Percentiles rank a stretch among this genome's conserved stretches.
Evolutionary conservation across 1,140 invertebrate species (phyloP).

Genomic region (Papilio machaon): DNA sequence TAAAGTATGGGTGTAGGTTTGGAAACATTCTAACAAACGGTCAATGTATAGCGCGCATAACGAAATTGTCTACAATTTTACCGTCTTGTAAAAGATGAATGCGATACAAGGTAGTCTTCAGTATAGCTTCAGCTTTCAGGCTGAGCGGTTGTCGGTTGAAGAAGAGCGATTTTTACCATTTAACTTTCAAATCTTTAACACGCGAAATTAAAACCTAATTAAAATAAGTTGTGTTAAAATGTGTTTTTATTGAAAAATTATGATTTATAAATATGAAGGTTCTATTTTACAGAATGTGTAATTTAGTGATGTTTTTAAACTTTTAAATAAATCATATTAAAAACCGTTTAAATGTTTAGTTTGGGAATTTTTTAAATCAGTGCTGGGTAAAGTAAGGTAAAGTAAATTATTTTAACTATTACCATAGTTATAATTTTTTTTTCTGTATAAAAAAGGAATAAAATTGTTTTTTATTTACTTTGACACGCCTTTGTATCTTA

Average conservation of each 20-base stretch:
- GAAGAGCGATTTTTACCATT: conserved; percentile 55
- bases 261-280: not conserved
- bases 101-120: conserved; percentile 49
- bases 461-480: no score
- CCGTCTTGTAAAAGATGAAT: not conserved
- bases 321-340: not conserved
- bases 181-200: conserved; percentile 62
- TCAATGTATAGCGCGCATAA: conserved; percentile 8
- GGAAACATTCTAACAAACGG: not conserved
- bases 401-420: not conserved
- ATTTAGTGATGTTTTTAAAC: not conserved
- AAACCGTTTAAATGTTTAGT: not conserved
- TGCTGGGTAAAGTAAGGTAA: conserved; percentile 15
- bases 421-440: not conserved
- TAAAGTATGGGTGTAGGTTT: not conserved
- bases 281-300: not conserved
- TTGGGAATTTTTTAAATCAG: not conserved
- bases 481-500: no score
- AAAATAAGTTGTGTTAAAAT: not conserved
- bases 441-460: no score
- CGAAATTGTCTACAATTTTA: not conserved
- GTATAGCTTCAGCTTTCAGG: conserved; percentile 61
- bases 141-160: conserved; percentile 52
- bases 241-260: not conserved
- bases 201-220: conserved; percentile 44